These are phyloP conservation scores for Cepaea hortensis DNA, from an alignment of 2,888 invertebrate genomes.

Conservation along the genomic window DNA sequence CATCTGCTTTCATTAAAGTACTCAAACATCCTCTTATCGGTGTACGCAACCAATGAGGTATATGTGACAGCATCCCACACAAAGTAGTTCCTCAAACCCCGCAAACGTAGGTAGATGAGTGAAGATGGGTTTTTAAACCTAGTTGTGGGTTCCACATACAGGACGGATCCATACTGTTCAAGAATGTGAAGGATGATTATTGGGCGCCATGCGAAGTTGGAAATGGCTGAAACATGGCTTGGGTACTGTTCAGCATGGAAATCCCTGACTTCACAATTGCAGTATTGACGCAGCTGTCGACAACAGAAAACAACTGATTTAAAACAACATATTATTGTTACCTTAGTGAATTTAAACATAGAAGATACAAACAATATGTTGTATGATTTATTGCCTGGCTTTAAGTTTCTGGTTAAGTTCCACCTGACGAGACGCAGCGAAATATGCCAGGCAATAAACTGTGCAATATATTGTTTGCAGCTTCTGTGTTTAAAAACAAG, in stretches of 20 bases:
- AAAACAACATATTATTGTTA: no score
- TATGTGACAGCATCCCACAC: constrained; percentile 59
- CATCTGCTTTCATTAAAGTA: constrained; percentile 64
- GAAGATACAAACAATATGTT: no score
- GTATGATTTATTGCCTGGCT: no score
- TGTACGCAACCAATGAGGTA: constrained; percentile 59
- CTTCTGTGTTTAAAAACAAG: no score
- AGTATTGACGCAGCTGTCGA: constrained; percentile 62
- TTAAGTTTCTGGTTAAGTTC: no score
- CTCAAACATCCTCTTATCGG: constrained; percentile 61
- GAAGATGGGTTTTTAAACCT: constrained; percentile 58
- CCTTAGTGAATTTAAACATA: no score
- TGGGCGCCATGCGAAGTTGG: constrained; percentile 64
- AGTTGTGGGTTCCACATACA: constrained; percentile 62
- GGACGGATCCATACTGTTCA: constrained; percentile 63
- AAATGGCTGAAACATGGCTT: constrained; percentile 59
- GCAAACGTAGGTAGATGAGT: constrained; percentile 59
- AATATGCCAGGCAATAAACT: no score
- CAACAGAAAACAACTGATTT: background rate
- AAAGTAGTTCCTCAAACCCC: constrained; percentile 60
- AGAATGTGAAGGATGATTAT: constrained; percentile 66
- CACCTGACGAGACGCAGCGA: no score
- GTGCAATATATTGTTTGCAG: no score
- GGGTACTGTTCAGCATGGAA: constrained; percentile 60
- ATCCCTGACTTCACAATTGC: constrained; percentile 64